Percentiles rank a stretch among this genome's conserved stretches.
Conservation (phyloP, 2,888 invertebrate genomes). For the Eugnorisma glareosa region DNA sequence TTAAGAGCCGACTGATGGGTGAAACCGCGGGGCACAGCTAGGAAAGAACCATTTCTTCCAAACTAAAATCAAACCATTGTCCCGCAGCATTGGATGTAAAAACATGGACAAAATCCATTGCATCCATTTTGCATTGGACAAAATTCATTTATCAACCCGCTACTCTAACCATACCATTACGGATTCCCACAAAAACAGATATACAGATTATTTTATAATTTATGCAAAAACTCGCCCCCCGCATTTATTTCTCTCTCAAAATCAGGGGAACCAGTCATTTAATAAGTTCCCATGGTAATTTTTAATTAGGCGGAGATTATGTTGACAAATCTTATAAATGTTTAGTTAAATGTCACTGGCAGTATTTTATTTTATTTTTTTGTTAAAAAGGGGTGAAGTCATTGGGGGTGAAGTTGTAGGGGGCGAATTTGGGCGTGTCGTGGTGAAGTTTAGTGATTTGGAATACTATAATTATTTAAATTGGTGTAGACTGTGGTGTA, state of each 20-base stretch:
- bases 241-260: conserved; percentile 21
- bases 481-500: conserved; percentile 4
- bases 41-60: background rate
- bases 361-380: conserved; percentile 30
- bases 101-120: too few relatives aligned
- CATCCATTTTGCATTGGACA: too few relatives aligned
- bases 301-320: conserved; percentile 57
- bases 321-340: conserved; percentile 51
- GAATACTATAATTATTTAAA: conserved; percentile 41
- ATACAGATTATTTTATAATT: conserved; percentile 31
- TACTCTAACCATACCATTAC: background rate
- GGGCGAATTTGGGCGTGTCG: conserved; percentile 38
- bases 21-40: too few relatives aligned
- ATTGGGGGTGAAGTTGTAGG: background rate
- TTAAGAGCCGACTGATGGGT: too few relatives aligned
- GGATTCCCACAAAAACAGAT: conserved; percentile 25
- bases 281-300: conserved; percentile 60
- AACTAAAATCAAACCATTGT: background rate
- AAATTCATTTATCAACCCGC: background rate
- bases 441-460: conserved; percentile 32
- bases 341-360: conserved; percentile 44
- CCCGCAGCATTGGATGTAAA: too few relatives aligned
- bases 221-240: conserved; percentile 45
- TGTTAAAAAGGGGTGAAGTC: conserved; percentile 19
- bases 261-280: conserved; percentile 50